Percentiles rank a stretch among this genome's conserved stretches.
Evolutionary conservation across 2,113 vertebrate species (phyloP).

Genomic region (Bubalus kerabau): DNA sequence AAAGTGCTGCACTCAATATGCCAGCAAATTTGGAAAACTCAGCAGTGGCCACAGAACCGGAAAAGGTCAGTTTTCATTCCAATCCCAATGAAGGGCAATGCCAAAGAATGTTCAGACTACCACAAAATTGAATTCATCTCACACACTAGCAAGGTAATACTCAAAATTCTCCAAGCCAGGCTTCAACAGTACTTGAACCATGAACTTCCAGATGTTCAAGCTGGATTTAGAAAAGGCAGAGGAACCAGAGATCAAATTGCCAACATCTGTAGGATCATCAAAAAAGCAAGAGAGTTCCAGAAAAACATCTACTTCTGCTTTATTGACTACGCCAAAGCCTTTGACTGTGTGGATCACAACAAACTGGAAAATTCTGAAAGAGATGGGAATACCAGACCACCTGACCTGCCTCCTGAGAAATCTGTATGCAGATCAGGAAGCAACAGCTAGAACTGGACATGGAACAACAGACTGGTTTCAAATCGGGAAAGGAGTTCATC

Average conservation of each 20-base stretch:
- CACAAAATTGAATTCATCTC: not conserved
- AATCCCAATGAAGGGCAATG: rapidly evolving
- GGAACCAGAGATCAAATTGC: not conserved
- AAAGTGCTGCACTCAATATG: not conserved
- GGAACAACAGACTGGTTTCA: not conserved
- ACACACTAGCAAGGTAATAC: not conserved
- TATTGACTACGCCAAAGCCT: not conserved
- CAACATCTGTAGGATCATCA: not conserved
- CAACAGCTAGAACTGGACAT: not conserved
- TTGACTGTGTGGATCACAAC: not conserved
- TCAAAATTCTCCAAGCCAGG: not conserved
- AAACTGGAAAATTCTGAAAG: not conserved
- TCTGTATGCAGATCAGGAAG: not conserved
- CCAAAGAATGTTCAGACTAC: not conserved
- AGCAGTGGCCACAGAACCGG: not conserved
- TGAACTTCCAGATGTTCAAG: not conserved
- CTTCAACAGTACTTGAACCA: not conserved
- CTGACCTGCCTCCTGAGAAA: not conserved
- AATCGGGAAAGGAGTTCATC: not conserved
- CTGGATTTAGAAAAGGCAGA: not conserved
- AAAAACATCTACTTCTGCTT: not conserved
- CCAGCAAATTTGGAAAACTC: not conserved
- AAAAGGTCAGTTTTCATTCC: not conserved
- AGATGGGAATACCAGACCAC: not conserved
- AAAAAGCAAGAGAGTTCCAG: not conserved